Evolutionary conservation across 1,140 invertebrate genomes (phyloP).

Genomic region (Centruroides vittatus): DNA sequence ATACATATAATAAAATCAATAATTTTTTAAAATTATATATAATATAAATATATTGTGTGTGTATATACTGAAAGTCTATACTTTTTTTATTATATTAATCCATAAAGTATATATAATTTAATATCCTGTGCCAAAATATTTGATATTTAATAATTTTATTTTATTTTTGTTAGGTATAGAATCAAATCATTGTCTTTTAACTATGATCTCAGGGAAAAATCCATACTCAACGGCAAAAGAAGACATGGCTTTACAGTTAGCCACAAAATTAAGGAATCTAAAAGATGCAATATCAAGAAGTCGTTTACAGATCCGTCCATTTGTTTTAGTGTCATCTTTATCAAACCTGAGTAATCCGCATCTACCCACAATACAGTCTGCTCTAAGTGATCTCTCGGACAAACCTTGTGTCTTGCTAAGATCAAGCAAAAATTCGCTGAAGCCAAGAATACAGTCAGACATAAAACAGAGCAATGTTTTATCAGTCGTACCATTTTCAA

Average conservation of each 20-base stretch:
- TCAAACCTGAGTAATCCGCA: conserved; percentile 7
- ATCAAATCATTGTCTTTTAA: conserved; percentile 4
- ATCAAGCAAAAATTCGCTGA: background rate
- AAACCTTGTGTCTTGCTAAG: conserved; percentile 11
- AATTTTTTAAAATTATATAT: no score
- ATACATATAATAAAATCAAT: no score
- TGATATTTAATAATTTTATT: no score
- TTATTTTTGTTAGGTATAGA: no score
- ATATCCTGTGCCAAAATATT: no score
- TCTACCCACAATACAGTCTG: conserved; percentile 13
- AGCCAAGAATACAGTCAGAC: no score
- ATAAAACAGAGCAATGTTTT: conserved; percentile 3
- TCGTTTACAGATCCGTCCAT: conserved; percentile 10
- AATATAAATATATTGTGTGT: no score
- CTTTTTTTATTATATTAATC: no score
- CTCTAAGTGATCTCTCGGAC: conserved; percentile 9
- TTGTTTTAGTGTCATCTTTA: conserved; percentile 4
- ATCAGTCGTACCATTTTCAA: conserved; percentile 4
- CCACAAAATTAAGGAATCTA: conserved; percentile 6
- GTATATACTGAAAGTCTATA: no score
- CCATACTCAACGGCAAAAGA: background rate
- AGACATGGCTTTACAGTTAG: conserved; percentile 1
- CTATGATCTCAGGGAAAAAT: conserved; percentile 7
- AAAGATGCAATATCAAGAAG: conserved; percentile 8
- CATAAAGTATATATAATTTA: no score